phyloP scores from a whole-genome alignment of 53 echinoderm and acorn worm species.

The Arbacia lixula region DNA sequence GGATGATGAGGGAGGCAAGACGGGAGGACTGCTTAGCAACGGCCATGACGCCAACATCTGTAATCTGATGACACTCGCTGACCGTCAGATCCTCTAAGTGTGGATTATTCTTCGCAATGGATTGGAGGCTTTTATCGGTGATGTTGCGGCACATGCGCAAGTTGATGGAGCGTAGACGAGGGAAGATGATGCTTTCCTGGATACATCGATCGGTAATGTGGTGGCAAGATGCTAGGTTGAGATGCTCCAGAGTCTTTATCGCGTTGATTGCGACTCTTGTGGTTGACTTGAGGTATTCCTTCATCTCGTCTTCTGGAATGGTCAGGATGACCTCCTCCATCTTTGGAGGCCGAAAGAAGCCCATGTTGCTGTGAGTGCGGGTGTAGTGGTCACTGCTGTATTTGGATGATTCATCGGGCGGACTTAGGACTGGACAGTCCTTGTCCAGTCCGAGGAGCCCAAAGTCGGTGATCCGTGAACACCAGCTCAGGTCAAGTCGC shows the following conservation, averaged over 20 bases:
- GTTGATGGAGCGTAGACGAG: slow-evolving; percentile 69
- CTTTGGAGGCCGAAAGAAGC: slow-evolving; percentile 83
- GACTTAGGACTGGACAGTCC: slow-evolving; percentile 67
- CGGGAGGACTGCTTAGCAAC: slow-evolving; percentile 45
- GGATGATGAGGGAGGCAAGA: slow-evolving; percentile 74
- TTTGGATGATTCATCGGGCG: slow-evolving; percentile 62
- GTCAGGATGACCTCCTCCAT: slow-evolving; percentile 77
- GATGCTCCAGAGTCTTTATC: slow-evolving; percentile 63
- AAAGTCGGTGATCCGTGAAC: slow-evolving; percentile 90
- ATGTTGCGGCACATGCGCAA: slow-evolving; percentile 89
- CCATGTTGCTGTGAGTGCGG: slow-evolving; percentile 91
- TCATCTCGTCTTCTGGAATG: slow-evolving; percentile 67
- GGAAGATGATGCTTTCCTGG: slow-evolving; percentile 66
- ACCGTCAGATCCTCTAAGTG: slow-evolving; percentile 74
- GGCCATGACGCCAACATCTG: slow-evolving; percentile 58
- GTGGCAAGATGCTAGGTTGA: slow-evolving; percentile 80
- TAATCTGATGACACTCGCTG: slow-evolving; percentile 79
- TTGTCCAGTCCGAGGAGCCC: slow-evolving; percentile 91
- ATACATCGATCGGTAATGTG: slow-evolving; percentile 90
- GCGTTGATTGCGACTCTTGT: slow-evolving; percentile 46
- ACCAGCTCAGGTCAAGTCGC: slow-evolving; percentile 87
- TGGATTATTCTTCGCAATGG: slow-evolving; percentile 70
- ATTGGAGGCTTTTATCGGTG: slow-evolving; percentile 73
- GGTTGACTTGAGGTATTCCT: slow-evolving; percentile 54
- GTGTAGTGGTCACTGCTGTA: slow-evolving; percentile 82